phyloP scores from a whole-genome alignment of 37 sponge, comb jelly and placozoan genomes.

The Theonella swinhoei region DNA sequence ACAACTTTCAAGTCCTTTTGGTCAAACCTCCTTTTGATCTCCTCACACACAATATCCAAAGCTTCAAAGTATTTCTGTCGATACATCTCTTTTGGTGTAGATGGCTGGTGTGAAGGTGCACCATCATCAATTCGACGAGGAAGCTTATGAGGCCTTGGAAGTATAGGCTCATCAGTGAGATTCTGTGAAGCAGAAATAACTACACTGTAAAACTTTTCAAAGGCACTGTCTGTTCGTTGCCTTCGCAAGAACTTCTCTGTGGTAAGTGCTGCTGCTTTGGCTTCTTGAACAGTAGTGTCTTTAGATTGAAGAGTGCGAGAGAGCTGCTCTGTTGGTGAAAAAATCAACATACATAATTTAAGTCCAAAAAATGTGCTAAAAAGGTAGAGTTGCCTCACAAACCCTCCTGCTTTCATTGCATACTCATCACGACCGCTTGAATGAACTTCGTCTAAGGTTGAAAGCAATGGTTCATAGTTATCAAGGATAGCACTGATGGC shows the following conservation, averaged over 20 bases:
- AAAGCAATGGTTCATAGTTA: conserved; percentile 37
- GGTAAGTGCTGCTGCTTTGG: conserved; percentile 13
- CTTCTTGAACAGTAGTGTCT: conserved; percentile 36
- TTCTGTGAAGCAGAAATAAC: conserved; percentile 17
- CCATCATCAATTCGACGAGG: conserved; percentile 25
- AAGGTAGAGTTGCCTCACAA: conserved; percentile 27
- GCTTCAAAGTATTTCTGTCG: conserved; percentile 43
- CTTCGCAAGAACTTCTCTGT: neutral
- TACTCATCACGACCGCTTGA: conserved; percentile 62
- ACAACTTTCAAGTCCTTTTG: conserved; percentile 16
- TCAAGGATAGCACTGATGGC: conserved; percentile 50
- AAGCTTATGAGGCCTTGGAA: neutral
- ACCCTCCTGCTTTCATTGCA: conserved; percentile 45
- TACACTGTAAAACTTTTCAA: conserved; percentile 14
- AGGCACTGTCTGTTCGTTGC: neutral
- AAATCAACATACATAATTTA: conserved; percentile 29
- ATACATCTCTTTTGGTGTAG: conserved; percentile 7
- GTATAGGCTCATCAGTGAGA: conserved; percentile 15
- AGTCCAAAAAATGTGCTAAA: conserved; percentile 50
- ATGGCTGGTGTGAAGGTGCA: conserved; percentile 5
- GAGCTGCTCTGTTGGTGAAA: conserved; percentile 26
- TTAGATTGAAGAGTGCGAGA: conserved; percentile 40
- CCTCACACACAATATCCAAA: conserved; percentile 14
- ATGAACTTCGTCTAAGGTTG: conserved; percentile 33
- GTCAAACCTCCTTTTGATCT: conserved; percentile 29